Evolutionary conservation across 2,797 vertebrate genomes (phyloP), one percentile per base, ranked within the genome.

Genomic region (Monodelphis domestica): DNA sequence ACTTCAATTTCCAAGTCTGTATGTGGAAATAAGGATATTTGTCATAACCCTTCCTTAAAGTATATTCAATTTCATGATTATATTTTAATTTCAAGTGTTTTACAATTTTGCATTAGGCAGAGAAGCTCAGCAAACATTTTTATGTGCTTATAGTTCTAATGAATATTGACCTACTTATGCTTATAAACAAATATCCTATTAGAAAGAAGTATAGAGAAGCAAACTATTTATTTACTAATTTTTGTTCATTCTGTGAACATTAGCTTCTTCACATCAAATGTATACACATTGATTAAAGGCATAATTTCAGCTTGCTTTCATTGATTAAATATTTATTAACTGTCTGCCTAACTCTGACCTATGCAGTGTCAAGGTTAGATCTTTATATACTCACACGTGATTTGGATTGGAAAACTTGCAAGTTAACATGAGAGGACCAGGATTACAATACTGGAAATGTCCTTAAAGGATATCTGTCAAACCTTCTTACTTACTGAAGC

Each of bases 291-390:
- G n/a, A n/a, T n/a, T n/a, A n/a, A n/a, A n/a, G n/a, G n/a, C n/a
- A n/a, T n/a, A n/a, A n/a, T n/a, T n/a, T n/a, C n/a, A n/a, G n/a
- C n/a, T n/a, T n/a, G n/a, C n/a, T 50, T 33, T 87, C 29, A 5
- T 88, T 70, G 33, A 24, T 92, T 93, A 78, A 15, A 24, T 52
- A 30, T 28, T 90, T 59, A 24, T 0, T 38, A 2, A 21, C 9
- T n/a, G 0, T 9, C 12, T 87, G 94, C 94, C 91, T 97, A 95
- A 97, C 95, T 95, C 56, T 96, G 95, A 70, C 95, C 95, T 97
- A 91, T 93, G 28, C 38, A 0, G 14, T 90, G 88, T 56, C 29
- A 33, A 24, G n/a, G 30, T 33, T 38, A n/a, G 28, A 5, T 24
- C 91, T 63, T 1, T n/a, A n/a, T n/a, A n/a, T n/a, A n/a, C n/a